Evolutionary conservation across 2,113 vertebrate species (phyloP), one percentile per base, ranked within the genome.

Genomic region (Oryzias woworae): DNA sequence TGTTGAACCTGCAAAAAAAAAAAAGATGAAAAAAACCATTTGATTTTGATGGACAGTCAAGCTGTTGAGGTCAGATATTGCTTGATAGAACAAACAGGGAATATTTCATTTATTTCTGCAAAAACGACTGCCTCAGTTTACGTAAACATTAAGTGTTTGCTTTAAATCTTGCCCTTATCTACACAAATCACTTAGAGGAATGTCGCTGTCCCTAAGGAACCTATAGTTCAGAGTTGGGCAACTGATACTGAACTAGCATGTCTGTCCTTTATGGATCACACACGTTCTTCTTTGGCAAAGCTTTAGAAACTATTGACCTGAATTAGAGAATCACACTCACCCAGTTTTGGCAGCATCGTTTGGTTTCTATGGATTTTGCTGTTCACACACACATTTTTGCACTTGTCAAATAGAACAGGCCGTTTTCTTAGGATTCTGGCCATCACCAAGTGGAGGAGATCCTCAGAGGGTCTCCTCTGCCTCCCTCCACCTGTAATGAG

Each of bases 201-300:
- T 48, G 7, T 20, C 47, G 20, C n/a, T 8, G 47, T n/a, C 51
- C 69, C 10, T 6, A 58, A 56, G 18, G 42, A 52, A 66, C 53
- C 14, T 69, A 51, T 49, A 53, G 65, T 55, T 57, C 41, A 16
- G 8, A 45, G 69, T 36, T 36, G 69, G 61, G 41, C 45, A 31
- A 17, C 31, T 75, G 67, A 68, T 80, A 58, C 45, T 53, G 58
- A 78, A 71, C 75, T 64, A 70, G 53, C 28, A 59, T 47, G 51
- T 66, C 42, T 58, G 83, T 87, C 85, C 89, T 90, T 87, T 83
- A 83, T 79, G 81, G 78, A 75, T 91, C 87, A 89, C 87, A 80
- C 87, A 83, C 76, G 60, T 73, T 78, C 84, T 89, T 88, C 86
- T 69, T 64, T 76, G 75, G 75, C 73, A 67, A 84, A 66, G 71